Evolutionary conservation across 1,140 invertebrate genomes (phyloP), one percentile per base, ranked within the genome.

Genomic region (Lysiphlebus fabarum): DNA sequence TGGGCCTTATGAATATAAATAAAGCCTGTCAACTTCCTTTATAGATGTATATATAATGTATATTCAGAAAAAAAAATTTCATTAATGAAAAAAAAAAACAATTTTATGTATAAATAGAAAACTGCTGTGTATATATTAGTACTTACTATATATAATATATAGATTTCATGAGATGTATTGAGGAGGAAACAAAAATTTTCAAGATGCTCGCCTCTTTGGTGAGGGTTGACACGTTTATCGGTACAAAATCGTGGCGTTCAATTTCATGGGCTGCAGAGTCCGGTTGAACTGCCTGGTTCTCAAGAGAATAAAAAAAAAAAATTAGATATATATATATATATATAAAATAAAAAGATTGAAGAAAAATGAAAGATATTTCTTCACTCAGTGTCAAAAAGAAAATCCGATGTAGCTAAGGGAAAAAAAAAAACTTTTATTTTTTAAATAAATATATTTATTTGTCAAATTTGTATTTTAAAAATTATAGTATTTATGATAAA

Each of bases 191-290:
- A 49, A 40, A 56, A 40, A 58, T 51, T 51, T 37, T 51, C 11
- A 34, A 41, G 40, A 41, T 38, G 40, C 40, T 45, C 33, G 17
- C 7, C 34, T 49, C 36, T 33, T 42, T 36, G 57, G 49, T 58
- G 40, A 58, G 45, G 45, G 50, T 59, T 60, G 58, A 60, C 58
- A 60, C 67, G 62, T 69, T 66, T 63, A 47, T 65, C 62, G 64
- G 67, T 66, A 67, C 65, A 66, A 67, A 68, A 70, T 69, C 67
- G 63, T 65, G 62, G 62, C 64, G 67, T 70, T 66, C 69, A 70
- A 70, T 70, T 70, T 70, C 67, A 70, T 64, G 69, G 69, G 62
- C 62, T 64, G 60, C 56, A 55, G 66, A 40, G 58, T 55, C 47
- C 55, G 57, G 50, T n/a, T 64, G 58, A 61, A 63, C 61, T 57